Conservation (phyloP, 2,888 invertebrate genomes). For the Lymantria dispar region DNA sequence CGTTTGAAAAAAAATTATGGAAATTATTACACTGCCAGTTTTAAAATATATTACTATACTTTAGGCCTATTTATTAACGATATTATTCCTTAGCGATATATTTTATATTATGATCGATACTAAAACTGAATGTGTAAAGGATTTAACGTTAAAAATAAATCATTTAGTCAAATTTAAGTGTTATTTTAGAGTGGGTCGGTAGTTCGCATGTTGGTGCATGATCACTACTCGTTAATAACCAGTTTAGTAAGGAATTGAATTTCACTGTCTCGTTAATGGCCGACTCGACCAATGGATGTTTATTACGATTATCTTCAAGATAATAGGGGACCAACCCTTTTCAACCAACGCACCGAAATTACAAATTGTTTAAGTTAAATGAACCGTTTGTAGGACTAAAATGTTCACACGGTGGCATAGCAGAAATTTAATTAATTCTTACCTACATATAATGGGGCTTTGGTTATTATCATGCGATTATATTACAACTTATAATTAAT, state of each 20-base stretch:
- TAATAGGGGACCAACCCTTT: conserved; percentile 43
- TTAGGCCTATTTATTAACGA: no score
- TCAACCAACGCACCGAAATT: conserved; percentile 38
- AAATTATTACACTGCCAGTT: no score
- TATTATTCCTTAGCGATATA: no score
- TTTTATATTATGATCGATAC: no score
- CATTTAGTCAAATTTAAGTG: conserved; percentile 23
- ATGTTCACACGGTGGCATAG: conserved; percentile 18
- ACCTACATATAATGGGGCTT: conserved; percentile 1
- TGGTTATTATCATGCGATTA: not conserved
- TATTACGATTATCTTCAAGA: conserved; percentile 45
- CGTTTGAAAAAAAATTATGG: no score
- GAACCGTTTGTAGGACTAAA: conserved; percentile 29
- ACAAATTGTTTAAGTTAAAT: conserved; percentile 43
- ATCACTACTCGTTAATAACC: conserved; percentile 54
- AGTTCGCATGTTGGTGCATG: conserved; percentile 56
- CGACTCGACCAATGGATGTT: conserved; percentile 42
- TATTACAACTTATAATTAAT: not conserved
- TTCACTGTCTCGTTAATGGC: conserved; percentile 45
- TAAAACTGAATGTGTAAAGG: no score
- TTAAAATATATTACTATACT: no score
- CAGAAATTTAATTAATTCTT: conserved; percentile 32
- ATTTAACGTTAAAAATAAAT: no score
- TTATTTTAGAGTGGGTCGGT: conserved; percentile 28
- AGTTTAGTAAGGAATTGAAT: conserved; percentile 61